Base-by-base conservation (phyloP, 2,797 vertebrate genomes). In the Bradypodion pumilum region DNA sequence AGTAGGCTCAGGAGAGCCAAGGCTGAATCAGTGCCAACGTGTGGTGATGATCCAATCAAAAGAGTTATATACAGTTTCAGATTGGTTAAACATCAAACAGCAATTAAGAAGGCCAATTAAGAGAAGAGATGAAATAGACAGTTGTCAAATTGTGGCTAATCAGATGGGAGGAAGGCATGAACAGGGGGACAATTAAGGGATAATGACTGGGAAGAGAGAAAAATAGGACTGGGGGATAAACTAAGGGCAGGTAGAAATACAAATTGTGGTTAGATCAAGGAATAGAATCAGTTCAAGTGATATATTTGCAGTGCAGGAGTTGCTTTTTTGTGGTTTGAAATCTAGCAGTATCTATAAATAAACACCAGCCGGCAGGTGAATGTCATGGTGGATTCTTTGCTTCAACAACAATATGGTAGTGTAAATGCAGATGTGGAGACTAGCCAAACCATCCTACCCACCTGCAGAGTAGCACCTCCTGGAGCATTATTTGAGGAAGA, bases 11-110 rank as follows among this genome's bases (percentile, higher is more conserved):
- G 40, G n/a, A 69, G 35, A 81, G 84, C 79, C 79, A 85, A 72
- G 65, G 4, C 19, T 70, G 49, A 62, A 49, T 32, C n/a, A 46
- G 73, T 40, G 84, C 84, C 84, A 81, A 32, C 27, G 5, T 49
- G 56, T 70, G 44, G 79, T 70, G 79, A 76, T 70, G 63, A 40
- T 85, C 84, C 84, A 62, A n/a, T 73, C 69, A n/a, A 81, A 76
- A 49, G 73, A 69, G 35, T 62, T 69, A 74, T 65, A 42, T 42
- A 77, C 65, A 32, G 77, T 85, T 77, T 52, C 79, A 72, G 52
- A 85, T 85, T 76, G 52, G 79, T 76, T 76, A 81, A 85, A 77
- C 66, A 70, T 66, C 37, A 27, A 70, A 19, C 79, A 49, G 42
- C 56, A 72, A 63, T 72, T 77, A 63, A 63, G 65, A 49, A 76